Evolutionary conservation across 2,797 vertebrate species (phyloP).

Genomic region (Tolypeutes matacus): DNA sequence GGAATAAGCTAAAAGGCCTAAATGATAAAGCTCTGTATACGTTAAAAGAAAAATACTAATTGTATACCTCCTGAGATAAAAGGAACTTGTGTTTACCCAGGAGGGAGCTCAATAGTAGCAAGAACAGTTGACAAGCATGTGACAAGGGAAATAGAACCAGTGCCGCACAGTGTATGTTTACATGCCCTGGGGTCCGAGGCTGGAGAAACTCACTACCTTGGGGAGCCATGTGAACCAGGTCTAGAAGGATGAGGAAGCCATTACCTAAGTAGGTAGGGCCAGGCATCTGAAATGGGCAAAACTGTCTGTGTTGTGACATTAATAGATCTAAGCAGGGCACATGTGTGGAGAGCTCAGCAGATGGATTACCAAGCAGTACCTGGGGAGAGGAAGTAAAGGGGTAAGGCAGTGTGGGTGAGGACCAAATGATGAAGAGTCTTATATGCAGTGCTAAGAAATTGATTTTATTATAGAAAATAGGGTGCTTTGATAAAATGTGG

Average conservation of each 20-base stretch:
- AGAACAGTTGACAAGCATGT: not conserved
- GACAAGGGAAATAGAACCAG: not conserved
- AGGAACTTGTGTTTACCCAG: not conserved
- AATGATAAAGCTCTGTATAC: not conserved
- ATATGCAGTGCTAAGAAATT: not conserved
- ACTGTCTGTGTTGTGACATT: not conserved
- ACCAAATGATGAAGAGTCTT: too few relatives aligned
- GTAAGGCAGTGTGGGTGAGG: not conserved
- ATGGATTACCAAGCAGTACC: not conserved
- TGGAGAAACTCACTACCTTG: not conserved
- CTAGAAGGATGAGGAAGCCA: not conserved
- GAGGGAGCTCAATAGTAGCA: too few relatives aligned
- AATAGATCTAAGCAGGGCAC: not conserved
- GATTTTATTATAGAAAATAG: not conserved
- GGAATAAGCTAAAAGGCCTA: not conserved
- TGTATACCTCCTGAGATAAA: not conserved
- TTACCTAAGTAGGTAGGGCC: not conserved
- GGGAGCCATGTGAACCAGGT: not conserved
- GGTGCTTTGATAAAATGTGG: not conserved
- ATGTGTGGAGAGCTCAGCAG: not conserved
- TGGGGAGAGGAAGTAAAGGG: not conserved
- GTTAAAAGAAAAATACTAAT: not conserved
- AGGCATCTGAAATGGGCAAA: not conserved
- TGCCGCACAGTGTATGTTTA: fast-evolving
- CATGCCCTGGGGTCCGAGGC: fast-evolving